phyloP scores from a whole-genome alignment of 2,797 vertebrate genomes.

The Cyprinodon diabolis region DNA sequence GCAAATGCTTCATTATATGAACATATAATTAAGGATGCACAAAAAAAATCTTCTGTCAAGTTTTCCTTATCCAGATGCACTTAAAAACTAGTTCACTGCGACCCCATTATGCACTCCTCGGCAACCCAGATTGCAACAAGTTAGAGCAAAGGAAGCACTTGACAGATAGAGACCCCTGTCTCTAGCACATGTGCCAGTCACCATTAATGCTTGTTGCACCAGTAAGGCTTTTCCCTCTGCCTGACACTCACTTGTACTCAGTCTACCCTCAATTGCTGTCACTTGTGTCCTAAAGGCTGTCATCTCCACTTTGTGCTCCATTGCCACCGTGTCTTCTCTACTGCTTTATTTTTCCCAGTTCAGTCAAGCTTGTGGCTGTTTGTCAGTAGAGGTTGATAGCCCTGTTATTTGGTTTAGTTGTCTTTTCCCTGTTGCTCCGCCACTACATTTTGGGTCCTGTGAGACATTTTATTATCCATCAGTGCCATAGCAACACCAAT shows the following conservation, averaged over 20 bases:
- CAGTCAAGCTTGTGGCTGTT: constrained; percentile 76
- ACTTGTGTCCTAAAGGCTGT: constrained; percentile 76
- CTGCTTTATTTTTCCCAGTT: constrained; percentile 73
- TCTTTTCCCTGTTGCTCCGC: constrained; percentile 66
- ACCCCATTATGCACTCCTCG: constrained; percentile 52
- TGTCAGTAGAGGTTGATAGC: constrained; percentile 71
- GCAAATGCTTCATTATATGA: too few relatives aligned
- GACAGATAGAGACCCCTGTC: constrained; percentile 57
- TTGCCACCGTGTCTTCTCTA: constrained; percentile 65
- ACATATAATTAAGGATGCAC: neutral
- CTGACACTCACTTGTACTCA: constrained; percentile 67
- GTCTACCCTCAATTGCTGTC: constrained; percentile 75
- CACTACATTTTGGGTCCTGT: constrained; percentile 64
- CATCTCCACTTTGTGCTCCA: constrained; percentile 78
- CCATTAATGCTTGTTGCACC: constrained; percentile 66
- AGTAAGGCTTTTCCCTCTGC: constrained; percentile 62
- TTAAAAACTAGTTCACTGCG: constrained; percentile 30
- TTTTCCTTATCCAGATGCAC: constrained; percentile 28
- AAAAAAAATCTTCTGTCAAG: constrained; percentile 31
- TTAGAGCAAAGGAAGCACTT: constrained; percentile 35
- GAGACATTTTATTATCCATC: constrained; percentile 70
- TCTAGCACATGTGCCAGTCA: constrained; percentile 69
- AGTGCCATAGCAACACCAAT: constrained; percentile 38
- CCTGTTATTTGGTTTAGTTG: constrained; percentile 71
- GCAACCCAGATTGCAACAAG: constrained; percentile 45